These are phyloP conservation scores for Pagetopsis macropterus DNA, from an alignment of 2,797 vertebrate genomes.

Conservation along the genomic window DNA sequence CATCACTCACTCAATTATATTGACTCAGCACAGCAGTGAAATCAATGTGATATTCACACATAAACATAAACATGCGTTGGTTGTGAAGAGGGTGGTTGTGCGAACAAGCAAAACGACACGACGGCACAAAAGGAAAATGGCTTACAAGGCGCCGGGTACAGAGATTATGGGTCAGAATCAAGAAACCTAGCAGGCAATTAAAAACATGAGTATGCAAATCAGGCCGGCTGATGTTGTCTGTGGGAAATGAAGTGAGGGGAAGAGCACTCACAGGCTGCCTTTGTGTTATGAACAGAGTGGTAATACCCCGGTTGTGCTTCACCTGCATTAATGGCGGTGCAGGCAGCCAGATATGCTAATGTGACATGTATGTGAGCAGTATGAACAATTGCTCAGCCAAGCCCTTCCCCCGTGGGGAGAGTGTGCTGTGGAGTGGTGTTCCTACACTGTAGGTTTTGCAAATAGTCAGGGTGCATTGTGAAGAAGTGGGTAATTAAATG, in stretches of 20 bases:
- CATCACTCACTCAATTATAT: constrained; percentile 26
- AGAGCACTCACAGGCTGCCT: constrained; percentile 44
- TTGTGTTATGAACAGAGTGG: constrained; percentile 77
- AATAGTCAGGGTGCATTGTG: constrained; percentile 52
- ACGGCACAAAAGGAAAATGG: constrained; percentile 50
- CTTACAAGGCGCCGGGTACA: constrained; percentile 58
- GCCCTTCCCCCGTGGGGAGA: constrained; percentile 60
- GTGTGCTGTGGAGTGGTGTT: constrained; percentile 52
- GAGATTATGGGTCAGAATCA: constrained; percentile 67
- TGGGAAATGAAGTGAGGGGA: constrained; percentile 53
- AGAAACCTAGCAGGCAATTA: constrained; percentile 62
- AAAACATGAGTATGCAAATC: constrained; percentile 59
- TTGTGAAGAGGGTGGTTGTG: constrained; percentile 29
- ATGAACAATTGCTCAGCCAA: constrained; percentile 73
- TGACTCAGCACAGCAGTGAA: constrained; percentile 47
- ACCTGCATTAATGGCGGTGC: constrained; percentile 75
- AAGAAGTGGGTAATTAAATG: constrained; percentile 72
- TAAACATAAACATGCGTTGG: constrained; percentile 35
- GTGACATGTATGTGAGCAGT: constrained; percentile 65
- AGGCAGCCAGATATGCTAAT: constrained; percentile 80
- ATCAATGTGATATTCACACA: constrained; percentile 38
- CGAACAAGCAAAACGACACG: constrained; percentile 36
- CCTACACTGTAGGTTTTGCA: constrained; percentile 21
- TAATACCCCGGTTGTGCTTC: constrained; percentile 71
- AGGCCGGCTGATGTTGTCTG: constrained; percentile 50